These are phyloP conservation scores for Merodon equestris DNA, from an alignment of 2,888 invertebrate genomes.

Conservation along the genomic window DNA sequence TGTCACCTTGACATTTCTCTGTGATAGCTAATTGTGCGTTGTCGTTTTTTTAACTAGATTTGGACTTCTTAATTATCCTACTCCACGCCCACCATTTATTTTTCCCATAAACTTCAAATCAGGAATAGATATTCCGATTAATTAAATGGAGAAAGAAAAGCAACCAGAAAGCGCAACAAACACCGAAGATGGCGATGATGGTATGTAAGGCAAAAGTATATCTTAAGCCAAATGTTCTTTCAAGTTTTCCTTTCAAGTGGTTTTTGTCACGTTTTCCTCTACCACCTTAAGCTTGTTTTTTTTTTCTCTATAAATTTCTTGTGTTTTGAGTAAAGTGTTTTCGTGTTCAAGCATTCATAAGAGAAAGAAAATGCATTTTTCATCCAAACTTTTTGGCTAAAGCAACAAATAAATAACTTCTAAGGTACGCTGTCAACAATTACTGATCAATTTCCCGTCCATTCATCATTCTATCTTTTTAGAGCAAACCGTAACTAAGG, in stretches of 20 bases:
- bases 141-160: constrained; percentile 36
- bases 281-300: neutral
- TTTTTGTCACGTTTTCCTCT: neutral
- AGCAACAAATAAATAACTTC: constrained; percentile 53
- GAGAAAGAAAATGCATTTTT: constrained; percentile 23
- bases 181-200: constrained; percentile 24
- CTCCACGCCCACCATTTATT: neutral
- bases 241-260: no score
- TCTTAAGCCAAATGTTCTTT: no score
- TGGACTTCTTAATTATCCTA: neutral
- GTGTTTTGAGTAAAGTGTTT: constrained; percentile 41
- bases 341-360: constrained; percentile 19
- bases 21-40: neutral
- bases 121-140: neutral
- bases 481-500: constrained; percentile 5
- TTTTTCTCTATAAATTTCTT: constrained; percentile 16
- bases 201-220: constrained; percentile 30
- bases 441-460: constrained; percentile 55
- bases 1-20: constrained; percentile 29
- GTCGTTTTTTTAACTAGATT: constrained; percentile 6
- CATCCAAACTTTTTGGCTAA: constrained; percentile 48
- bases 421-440: constrained; percentile 53
- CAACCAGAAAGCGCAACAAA: constrained; percentile 2
- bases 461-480: constrained; percentile 64
- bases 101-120: neutral